These are phyloP conservation scores for Amazona ochrocephala DNA, from an alignment of 2,797 vertebrate species.

Conservation along the genomic window DNA sequence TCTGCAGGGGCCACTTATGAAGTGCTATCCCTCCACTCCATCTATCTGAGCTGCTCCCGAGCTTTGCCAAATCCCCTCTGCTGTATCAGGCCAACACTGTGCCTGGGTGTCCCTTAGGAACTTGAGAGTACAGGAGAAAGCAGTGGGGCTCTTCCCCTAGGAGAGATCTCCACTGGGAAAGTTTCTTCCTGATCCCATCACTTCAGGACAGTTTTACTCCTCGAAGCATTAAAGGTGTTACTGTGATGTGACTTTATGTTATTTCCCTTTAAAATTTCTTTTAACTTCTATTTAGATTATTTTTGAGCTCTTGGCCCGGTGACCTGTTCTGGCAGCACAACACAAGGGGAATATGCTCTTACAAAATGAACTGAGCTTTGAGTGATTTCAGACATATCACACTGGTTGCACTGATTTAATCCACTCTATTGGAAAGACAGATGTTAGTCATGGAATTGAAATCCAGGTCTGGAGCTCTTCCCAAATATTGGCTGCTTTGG, in stretches of 20 bases:
- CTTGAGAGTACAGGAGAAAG: background rate
- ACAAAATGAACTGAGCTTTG: background rate
- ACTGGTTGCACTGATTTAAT: background rate
- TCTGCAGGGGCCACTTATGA: background rate
- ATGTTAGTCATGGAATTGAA: background rate
- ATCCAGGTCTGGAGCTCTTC: background rate
- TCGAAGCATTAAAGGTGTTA: background rate
- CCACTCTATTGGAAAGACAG: background rate
- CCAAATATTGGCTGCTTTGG: background rate
- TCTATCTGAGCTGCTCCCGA: background rate
- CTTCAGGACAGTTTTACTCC: background rate
- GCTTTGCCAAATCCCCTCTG: background rate
- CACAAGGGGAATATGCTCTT: background rate
- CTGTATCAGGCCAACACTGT: fast-evolving
- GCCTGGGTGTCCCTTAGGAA: background rate
- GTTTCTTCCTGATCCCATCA: background rate
- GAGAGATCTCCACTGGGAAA: background rate
- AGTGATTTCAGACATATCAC: background rate
- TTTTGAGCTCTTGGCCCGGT: background rate
- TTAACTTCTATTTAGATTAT: background rate
- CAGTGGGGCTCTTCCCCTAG: background rate
- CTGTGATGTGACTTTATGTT: background rate
- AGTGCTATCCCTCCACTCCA: fast-evolving
- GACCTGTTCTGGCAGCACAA: background rate
- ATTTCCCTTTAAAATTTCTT: background rate